Evolutionary conservation across 2,888 invertebrate species (phyloP), one percentile per base, ranked within the genome.

Genomic region (Prosopocoilus inquinatus): DNA sequence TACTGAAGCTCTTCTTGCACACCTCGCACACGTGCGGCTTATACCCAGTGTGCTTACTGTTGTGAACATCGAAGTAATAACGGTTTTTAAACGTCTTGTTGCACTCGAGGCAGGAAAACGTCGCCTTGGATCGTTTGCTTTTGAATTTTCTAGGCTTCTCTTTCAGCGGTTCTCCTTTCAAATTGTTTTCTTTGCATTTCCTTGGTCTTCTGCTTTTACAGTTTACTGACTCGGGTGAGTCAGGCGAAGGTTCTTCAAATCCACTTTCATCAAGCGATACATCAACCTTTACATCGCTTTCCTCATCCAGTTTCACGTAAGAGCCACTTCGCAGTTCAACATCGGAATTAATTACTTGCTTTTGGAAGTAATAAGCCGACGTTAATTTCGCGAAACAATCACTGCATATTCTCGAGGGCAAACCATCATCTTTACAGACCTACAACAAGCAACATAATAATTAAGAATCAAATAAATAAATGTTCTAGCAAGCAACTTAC

Each of bases 311-410:
- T 11, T 5, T 11, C 41, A 12, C 9, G 2, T 34, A 15, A 7
- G 43, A 43, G 1, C 45, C 28, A n/a, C 47, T 12, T 9, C 47
- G 28, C 11, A 56, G 36, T 15, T 52, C 48, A 28, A 16, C 8
- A n/a, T 57, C 57, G 15, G 59, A 39, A 34, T 43, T 43, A 15
- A 59, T 47, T 9, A 59, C 57, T 44, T 53, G 53, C 20, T 53
- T 39, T 8, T 41, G 39, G 2, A 59, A 16, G 3, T 20, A 11
- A 34, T 36, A 36, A 9, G 57, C 53, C 9, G 34, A 47, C 2
- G 4, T 20, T 7, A 59, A 28, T 34, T 47, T 57, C 2, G 9
- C n/a, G 4, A 47, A 32, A 28, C 59, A 59, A 7, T 13, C 16
- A 1, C 9, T 9, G 53, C 59, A 59, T 16, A 59, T 54, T 3